These are phyloP conservation scores for Microdon myrmicae DNA, from an alignment of 2,888 invertebrate species.

Conservation along the genomic window DNA sequence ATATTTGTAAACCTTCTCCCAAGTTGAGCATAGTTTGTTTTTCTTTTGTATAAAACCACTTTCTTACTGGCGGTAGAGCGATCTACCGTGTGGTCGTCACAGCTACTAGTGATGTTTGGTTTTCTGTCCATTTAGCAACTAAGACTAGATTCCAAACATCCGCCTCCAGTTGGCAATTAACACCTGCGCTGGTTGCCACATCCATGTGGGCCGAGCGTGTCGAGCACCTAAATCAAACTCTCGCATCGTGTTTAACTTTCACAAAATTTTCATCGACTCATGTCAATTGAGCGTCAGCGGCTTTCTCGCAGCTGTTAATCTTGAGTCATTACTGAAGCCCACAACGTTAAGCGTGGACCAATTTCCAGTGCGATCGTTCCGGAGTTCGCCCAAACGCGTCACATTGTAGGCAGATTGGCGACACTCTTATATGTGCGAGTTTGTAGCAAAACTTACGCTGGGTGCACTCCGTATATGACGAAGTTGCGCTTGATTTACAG, in stretches of 20 bases:
- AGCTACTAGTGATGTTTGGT: too few species aligned
- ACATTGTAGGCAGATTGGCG: slow-evolving; percentile 42
- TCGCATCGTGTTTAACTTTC: slow-evolving; percentile 48
- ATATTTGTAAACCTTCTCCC: too few species aligned
- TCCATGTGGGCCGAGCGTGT: slow-evolving; percentile 14
- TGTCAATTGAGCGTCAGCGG: slow-evolving; percentile 47
- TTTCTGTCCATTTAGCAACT: too few species aligned
- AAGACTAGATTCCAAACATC: too few species aligned
- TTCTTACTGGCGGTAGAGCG: too few species aligned
- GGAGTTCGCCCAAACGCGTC: slow-evolving; percentile 3
- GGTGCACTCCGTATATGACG: slow-evolving; percentile 45
- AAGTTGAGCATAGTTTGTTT: too few species aligned
- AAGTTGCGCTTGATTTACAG: slow-evolving; percentile 49
- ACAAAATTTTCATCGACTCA: slow-evolving; percentile 47
- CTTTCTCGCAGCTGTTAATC: slow-evolving; percentile 45
- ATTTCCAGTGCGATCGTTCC: slow-evolving; percentile 25
- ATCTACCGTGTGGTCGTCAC: too few species aligned
- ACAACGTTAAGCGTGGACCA: slow-evolving; percentile 43
- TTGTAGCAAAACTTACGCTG: too few species aligned
- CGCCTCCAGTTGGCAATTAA: slow-evolving; percentile 22
- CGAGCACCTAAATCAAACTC: slow-evolving; percentile 31
- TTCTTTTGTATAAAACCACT: too few species aligned
- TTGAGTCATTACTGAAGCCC: slow-evolving; percentile 41
- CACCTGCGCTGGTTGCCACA: slow-evolving; percentile 36
- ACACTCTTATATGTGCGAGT: slow-evolving; percentile 34